Evolutionary conservation across 2,888 invertebrate species (phyloP), one percentile per base, ranked within the genome.

Genomic region (Tetrapedia diversipes): DNA sequence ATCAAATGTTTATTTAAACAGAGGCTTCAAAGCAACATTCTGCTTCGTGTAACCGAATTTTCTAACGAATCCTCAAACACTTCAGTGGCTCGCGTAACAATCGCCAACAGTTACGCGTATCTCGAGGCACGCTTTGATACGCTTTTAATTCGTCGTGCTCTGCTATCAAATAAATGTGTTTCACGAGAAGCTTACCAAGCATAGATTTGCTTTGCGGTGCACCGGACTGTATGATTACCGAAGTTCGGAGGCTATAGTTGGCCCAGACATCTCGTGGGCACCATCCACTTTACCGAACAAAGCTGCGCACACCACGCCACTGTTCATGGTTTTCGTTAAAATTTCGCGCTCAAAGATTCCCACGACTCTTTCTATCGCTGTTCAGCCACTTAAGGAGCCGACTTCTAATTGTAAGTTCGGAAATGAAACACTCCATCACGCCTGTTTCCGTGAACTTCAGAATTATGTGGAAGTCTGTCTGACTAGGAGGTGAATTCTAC

Each of bases 151-250:
- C 56, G 76, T 75, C 72, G 82, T 77, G 75, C 71, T 71, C 75
- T 82, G 83, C 85, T 87, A 83, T 80, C 68, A 79, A 80, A 89
- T 87, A 86, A 87, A 80, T 78, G 78, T 86, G 84, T 89, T 87
- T 80, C 77, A 73, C 79, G 81, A 79, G 81, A 73, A 78, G 82
- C 83, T 86, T 81, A 79, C 76, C 66, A 81, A 70, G 75, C 79
- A 79, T 80, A 73, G 78, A 79, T 86, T 87, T 82, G 88, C 91
- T 91, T 91, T 91, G 90, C 87, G 87, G 87, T 86, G 89, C 90
- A 90, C 77, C 88, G 88, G 87, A 86, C 90, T 88, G 89, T 90
- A 87, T 91, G 90, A 91, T 91, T 91, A 89, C 86, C 86, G 87
- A 90, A 91, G 88, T 91, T 91, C 85, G 87, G 86, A 87, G 87